These are phyloP conservation scores for Leptestheria dahalacensis DNA, from an alignment of 1,140 invertebrate genomes.

Conservation along the genomic window DNA sequence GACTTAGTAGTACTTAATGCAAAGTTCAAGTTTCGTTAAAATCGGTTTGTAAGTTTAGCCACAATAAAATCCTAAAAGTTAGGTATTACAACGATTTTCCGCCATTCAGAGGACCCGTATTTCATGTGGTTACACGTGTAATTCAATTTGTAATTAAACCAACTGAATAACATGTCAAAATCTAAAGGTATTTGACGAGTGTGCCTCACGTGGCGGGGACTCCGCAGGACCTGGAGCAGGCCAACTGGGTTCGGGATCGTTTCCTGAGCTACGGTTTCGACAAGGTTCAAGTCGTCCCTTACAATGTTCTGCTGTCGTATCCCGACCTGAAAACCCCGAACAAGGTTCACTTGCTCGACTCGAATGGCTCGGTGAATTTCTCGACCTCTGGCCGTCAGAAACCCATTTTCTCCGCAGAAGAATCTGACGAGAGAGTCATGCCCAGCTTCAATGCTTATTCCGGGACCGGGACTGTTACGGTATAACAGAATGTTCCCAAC, in stretches of 20 bases:
- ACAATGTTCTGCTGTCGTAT: constrained; percentile 14
- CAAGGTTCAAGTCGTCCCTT: constrained; percentile 10
- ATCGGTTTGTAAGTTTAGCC: no score
- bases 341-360: constrained; percentile 6
- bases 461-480: neutral
- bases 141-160: no score
- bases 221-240: constrained; percentile 10
- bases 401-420: neutral
- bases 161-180: no score
- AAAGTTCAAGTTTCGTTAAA: no score
- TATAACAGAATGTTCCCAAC: no score
- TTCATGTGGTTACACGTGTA: no score
- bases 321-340: constrained; percentile 1
- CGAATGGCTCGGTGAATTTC: neutral
- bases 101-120: no score
- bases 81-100: no score
- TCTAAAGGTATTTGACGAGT: constrained; percentile 1
- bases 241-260: constrained; percentile 11
- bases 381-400: neutral
- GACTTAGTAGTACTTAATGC: no score
- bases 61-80: no score
- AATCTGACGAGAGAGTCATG: constrained; percentile 1
- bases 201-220: constrained; percentile 15
- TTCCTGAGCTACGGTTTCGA: constrained; percentile 11
- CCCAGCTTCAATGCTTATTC: constrained; percentile 12